These are phyloP conservation scores for Puntigrus tetrazona DNA, from an alignment of 2,113 vertebrate species.

Conservation along the genomic window DNA sequence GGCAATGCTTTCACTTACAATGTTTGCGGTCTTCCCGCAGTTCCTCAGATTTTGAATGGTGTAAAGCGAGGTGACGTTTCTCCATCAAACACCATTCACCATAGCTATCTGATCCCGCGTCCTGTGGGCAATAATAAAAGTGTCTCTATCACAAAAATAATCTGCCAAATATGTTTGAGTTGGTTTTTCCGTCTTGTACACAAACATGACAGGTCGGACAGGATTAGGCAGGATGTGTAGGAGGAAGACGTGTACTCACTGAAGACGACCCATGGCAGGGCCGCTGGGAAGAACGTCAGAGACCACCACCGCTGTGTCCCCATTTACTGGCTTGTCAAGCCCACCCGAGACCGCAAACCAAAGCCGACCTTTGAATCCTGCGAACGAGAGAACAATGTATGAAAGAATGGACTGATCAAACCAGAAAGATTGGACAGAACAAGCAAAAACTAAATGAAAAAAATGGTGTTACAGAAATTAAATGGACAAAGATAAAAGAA, in stretches of 20 bases:
- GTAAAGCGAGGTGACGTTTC: slow-evolving; percentile 78
- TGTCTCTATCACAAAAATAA: neutral
- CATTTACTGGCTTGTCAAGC: slow-evolving; percentile 74
- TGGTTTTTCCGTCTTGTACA: slow-evolving; percentile 1
- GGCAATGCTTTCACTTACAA: slow-evolving; percentile 78
- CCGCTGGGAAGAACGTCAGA: slow-evolving; percentile 88
- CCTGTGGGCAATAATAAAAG: slow-evolving; percentile 66
- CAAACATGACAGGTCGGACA: slow-evolving; percentile 51
- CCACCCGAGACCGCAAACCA: slow-evolving; percentile 93
- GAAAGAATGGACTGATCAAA: neutral
- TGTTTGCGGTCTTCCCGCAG: slow-evolving; percentile 81
- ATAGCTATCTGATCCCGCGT: slow-evolving; percentile 89
- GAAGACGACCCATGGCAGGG: slow-evolving; percentile 84
- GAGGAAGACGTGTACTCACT: slow-evolving; percentile 77
- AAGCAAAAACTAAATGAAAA: too few relatives aligned
- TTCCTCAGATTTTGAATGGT: slow-evolving; percentile 90
- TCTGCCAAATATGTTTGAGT: neutral
- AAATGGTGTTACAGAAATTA: too few relatives aligned
- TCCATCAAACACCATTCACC: slow-evolving; percentile 94
- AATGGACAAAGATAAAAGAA: too few relatives aligned
- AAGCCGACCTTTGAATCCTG: slow-evolving; percentile 90
- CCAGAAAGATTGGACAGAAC: neutral
- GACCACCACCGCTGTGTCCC: slow-evolving; percentile 80
- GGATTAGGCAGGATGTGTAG: slow-evolving; percentile 30
- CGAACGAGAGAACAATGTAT: neutral